Evolutionary conservation across 2,888 invertebrate species (phyloP).

Genomic region (Machimus rusticus): DNA sequence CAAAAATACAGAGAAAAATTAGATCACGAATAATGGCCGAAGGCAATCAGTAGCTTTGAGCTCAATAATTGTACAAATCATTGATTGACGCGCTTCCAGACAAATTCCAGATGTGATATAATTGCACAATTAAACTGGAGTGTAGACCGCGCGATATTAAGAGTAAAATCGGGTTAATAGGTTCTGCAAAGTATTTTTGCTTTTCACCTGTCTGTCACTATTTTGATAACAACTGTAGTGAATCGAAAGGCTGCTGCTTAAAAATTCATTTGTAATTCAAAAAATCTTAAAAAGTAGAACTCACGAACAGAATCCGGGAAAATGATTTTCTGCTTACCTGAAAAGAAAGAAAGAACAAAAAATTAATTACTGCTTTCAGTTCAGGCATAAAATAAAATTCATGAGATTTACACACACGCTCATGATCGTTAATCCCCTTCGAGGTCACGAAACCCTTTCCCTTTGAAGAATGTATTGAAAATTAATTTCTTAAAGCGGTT

Average conservation of each 20-base stretch:
- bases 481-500: neutral
- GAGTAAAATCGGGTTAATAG: neutral
- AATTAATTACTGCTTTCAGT: neutral
- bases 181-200: neutral
- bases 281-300: neutral
- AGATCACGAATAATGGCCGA: neutral
- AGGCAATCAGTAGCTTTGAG: neutral
- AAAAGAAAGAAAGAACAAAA: neutral
- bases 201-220: neutral
- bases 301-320: neutral
- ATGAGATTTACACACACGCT: neutral
- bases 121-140: neutral
- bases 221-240: neutral
- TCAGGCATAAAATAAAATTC: neutral
- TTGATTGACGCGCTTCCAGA: neutral
- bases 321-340: neutral
- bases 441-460: neutral
- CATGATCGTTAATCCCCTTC: neutral
- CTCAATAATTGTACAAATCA: neutral
- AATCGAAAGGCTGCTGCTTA: neutral
- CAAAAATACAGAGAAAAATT: neutral
- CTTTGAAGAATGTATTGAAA: neutral
- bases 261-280: neutral
- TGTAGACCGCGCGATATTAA: neutral
- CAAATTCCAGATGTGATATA: neutral